These are phyloP conservation scores for Bos taurus DNA, from an alignment of 2,113 vertebrate species.

Conservation along the genomic window ARS-UCD2.0 NC_037330.1:36994001-36994500, in stretches of 20 bases:
- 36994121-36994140: neutral
- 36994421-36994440: neutral
- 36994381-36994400: neutral
- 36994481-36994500: neutral
- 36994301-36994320: neutral
- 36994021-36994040: neutral
- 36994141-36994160: neutral
- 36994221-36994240: slow-evolving; percentile 1
- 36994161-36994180: neutral
- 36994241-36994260: neutral
- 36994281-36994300: neutral
- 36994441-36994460: neutral
- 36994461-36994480: neutral
- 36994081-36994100: neutral
- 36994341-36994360: neutral
- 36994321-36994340: neutral
- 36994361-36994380: neutral
- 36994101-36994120: neutral
- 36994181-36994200: neutral
- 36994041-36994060: neutral
- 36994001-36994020: neutral
- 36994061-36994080: neutral
- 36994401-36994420: neutral
- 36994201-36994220: neutral
- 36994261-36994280: neutral